phyloP scores from a whole-genome alignment of 2,797 vertebrate species.

The Alcedo quadribrachys region DNA sequence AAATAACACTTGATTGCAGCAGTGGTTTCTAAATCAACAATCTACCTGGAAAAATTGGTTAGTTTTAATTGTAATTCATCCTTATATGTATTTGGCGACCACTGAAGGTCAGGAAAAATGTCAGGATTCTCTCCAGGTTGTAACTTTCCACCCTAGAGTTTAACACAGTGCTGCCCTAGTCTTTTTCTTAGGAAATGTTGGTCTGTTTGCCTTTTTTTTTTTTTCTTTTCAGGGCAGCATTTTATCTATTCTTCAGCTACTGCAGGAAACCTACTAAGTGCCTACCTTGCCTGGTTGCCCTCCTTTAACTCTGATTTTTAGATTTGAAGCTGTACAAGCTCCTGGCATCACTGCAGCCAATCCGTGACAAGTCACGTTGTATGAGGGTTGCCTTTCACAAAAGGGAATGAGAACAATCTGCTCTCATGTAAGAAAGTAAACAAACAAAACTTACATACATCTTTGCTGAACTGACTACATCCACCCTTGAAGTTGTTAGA shows the following conservation, averaged over 20 bases:
- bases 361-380: not conserved
- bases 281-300: not conserved
- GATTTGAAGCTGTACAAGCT: not conserved
- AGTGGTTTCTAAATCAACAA: not conserved
- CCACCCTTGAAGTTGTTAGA: not conserved
- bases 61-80: not conserved
- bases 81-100: not conserved
- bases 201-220: too few relatives aligned
- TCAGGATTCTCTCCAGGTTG: not conserved
- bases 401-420: not conserved
- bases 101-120: not conserved
- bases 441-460: not conserved
- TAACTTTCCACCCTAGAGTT: not conserved
- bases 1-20: not conserved
- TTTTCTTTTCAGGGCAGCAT: not conserved
- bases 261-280: constrained; percentile 1
- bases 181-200: too few relatives aligned
- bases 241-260: constrained; percentile 55
- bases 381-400: not conserved
- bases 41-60: not conserved
- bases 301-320: not conserved
- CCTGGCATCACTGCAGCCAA: not conserved
- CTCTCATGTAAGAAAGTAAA: not conserved
- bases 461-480: not conserved
- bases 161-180: not conserved